Conservation (phyloP, 2,797 vertebrate genomes). For the Poeciliopsis turneri region DNA sequence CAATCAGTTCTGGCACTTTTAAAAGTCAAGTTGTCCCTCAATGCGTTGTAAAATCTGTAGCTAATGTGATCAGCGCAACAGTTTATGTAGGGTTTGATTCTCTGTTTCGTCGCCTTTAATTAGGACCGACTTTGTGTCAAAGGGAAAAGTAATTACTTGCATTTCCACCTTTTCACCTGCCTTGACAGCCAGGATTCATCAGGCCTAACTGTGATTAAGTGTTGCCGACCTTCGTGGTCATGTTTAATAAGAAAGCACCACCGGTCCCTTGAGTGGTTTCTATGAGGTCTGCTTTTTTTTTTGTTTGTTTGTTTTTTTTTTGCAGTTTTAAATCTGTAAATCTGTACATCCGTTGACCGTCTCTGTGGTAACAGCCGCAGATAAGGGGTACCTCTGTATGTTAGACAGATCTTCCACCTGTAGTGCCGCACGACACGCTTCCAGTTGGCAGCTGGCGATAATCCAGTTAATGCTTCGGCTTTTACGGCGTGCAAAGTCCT, state of each 20-base stretch:
- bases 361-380: neutral
- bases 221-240: neutral
- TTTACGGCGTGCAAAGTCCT: conserved; percentile 11
- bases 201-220: conserved; percentile 1
- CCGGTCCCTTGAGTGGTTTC: neutral
- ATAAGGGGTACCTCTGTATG: neutral
- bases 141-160: conserved; percentile 30
- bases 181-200: conserved; percentile 11
- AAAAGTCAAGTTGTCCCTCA: neutral
- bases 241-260: neutral
- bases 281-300: neutral
- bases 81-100: neutral
- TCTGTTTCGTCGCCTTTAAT: neutral
- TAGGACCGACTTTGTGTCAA: neutral
- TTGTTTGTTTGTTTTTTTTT: too few relatives aligned
- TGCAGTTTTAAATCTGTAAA: neutral
- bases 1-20: neutral
- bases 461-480: conserved; percentile 38
- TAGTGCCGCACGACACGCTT: neutral
- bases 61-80: neutral
- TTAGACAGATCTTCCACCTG: neutral
- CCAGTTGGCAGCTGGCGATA: conserved; percentile 11
- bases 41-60: neutral
- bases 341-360: neutral
- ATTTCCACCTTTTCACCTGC: conserved; percentile 54